These are phyloP conservation scores for Leucophenga montana DNA, from an alignment of 2,888 invertebrate species.

Conservation along the genomic window DNA sequence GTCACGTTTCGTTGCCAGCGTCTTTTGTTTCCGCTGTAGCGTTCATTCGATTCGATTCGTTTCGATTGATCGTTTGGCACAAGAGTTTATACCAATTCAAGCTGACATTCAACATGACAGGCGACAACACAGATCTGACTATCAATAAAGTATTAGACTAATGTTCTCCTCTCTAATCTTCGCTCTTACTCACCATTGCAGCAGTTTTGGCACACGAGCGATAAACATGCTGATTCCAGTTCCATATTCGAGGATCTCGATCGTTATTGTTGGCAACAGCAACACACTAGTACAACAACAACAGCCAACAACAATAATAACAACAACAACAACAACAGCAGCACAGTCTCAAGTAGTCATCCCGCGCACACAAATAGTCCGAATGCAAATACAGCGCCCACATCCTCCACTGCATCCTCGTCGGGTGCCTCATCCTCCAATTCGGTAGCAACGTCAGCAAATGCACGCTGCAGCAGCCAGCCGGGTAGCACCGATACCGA, in stretches of 20 bases:
- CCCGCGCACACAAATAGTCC: conserved; percentile 39
- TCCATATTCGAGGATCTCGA: conserved; percentile 86
- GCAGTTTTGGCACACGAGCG: conserved; percentile 74
- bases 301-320: conserved; percentile 69
- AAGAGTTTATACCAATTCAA: conserved; percentile 32
- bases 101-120: conserved; percentile 50
- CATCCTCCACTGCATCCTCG: conserved; percentile 1
- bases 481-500: conserved; percentile 77
- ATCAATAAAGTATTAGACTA: too few species aligned
- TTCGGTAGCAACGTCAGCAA: conserved; percentile 32
- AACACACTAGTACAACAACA: conserved; percentile 71
- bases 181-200: conserved; percentile 4
- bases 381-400: conserved; percentile 37
- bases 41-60: too few species aligned
- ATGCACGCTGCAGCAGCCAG: conserved; percentile 49
- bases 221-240: conserved; percentile 80
- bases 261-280: conserved; percentile 87
- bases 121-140: neutral
- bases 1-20: neutral
- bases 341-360: conserved; percentile 74
- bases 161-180: neutral
- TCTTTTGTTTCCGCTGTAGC: conserved; percentile 27
- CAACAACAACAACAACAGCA: conserved; percentile 74
- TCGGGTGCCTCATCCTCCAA: conserved; percentile 19
- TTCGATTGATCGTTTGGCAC: conserved; percentile 36